phyloP scores from a whole-genome alignment of 2,797 vertebrate species.

The Gallinago solitaria region DNA sequence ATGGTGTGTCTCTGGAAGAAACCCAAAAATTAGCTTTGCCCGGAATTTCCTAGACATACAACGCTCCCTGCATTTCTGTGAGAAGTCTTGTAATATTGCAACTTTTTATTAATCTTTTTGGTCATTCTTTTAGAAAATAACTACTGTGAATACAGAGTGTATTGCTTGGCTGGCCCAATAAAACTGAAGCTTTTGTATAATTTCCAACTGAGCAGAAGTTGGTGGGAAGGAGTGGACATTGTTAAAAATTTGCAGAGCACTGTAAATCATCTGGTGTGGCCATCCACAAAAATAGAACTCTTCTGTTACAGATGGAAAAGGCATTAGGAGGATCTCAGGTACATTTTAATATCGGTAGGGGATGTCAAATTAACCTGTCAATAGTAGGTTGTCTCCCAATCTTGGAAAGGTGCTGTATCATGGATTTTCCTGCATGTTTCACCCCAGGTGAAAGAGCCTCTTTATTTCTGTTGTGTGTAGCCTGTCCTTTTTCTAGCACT shows the following conservation, averaged over 20 bases:
- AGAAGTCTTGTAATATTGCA: background rate
- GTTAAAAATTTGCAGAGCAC: background rate
- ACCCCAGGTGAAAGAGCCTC: background rate
- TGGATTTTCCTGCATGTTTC: background rate
- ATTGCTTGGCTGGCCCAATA: background rate
- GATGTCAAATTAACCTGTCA: background rate
- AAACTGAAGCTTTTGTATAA: background rate
- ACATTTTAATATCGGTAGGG: background rate
- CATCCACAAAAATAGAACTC: background rate
- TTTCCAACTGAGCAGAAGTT: background rate
- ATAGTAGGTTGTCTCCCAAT: background rate
- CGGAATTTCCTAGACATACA: background rate
- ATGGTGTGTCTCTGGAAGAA: background rate
- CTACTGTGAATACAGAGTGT: background rate
- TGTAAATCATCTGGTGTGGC: background rate
- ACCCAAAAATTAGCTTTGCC: background rate
- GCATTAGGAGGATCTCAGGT: background rate
- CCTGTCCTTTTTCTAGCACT: background rate
- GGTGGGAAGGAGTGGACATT: background rate
- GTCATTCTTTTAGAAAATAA: background rate
- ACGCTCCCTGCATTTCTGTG: background rate
- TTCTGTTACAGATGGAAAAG: background rate
- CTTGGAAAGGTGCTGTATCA: background rate
- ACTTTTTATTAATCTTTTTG: background rate
- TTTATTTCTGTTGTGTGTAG: background rate